Conservation (phyloP, 2,888 invertebrate species). For the Drosophila mettleri region DNA sequence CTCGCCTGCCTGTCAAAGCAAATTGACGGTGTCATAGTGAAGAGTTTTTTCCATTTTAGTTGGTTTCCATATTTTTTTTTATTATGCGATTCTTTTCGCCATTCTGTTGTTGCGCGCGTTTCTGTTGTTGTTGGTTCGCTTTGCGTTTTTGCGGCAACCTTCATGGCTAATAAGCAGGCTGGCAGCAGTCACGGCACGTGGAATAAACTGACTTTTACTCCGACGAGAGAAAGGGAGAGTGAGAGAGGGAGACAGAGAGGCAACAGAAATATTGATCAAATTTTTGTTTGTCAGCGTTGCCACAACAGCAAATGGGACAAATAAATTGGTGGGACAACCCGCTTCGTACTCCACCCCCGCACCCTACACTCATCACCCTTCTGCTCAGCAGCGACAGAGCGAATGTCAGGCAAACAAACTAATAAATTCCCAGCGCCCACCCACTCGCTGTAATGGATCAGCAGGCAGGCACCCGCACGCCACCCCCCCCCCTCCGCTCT, state of each 20-base stretch:
- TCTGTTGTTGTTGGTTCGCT: conserved; percentile 26
- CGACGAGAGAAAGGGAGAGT: neutral
- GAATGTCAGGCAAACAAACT: conserved; percentile 55
- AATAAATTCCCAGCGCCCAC: conserved; percentile 41
- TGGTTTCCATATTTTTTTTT: conserved; percentile 8
- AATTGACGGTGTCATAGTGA: conserved; percentile 62
- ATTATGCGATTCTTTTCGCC: conserved; percentile 12
- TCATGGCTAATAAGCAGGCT: conserved; percentile 69
- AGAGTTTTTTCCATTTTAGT: conserved; percentile 18
- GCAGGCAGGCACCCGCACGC: neutral
- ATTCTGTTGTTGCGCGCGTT: neutral
- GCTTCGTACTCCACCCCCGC: neutral
- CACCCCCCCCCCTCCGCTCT: neutral
- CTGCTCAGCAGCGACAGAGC: conserved; percentile 3
- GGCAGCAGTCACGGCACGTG: conserved; percentile 68
- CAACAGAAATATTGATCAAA: conserved; percentile 72
- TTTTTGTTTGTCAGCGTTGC: conserved; percentile 69
- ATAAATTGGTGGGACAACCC: conserved; percentile 28
- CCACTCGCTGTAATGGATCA: conserved; percentile 40
- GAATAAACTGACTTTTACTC: conserved; percentile 17
- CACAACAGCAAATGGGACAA: conserved; percentile 61
- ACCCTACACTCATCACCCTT: no score
- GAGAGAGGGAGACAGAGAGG: conserved; percentile 1
- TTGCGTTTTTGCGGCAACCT: conserved; percentile 60
- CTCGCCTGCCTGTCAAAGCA: conserved; percentile 48